These are phyloP conservation scores for Bombyx mori DNA, from an alignment of 1,140 invertebrate species.

Conservation along the genomic window ASM3026992v2 NC_085129.1:1712501-1713000, in stretches of 20 bases:
- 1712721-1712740: constrained; percentile 54
- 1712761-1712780: constrained; percentile 44
- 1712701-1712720: constrained; percentile 21
- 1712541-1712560: constrained; percentile 47
- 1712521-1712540: constrained; percentile 54
- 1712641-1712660: constrained; percentile 60
- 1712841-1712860: constrained; percentile 46
- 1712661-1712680: constrained; percentile 70
- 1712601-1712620: constrained; percentile 50
- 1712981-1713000: constrained; percentile 67
- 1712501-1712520: constrained; percentile 36
- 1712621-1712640: constrained; percentile 56
- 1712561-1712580: constrained; percentile 52
- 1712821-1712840: constrained; percentile 48
- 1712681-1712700: constrained; percentile 71
- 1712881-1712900: constrained; percentile 20
- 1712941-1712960: constrained; percentile 41
- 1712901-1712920: constrained; percentile 47
- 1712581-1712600: constrained; percentile 49
- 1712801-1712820: constrained; percentile 62
- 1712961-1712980: constrained; percentile 41
- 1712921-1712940: constrained; percentile 31
- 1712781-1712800: constrained; percentile 69
- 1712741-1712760: constrained; percentile 40
- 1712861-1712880: constrained; percentile 33